Evolutionary conservation across 1,140 invertebrate genomes (phyloP).

Genomic region (Drosophila tropicalis): DNA sequence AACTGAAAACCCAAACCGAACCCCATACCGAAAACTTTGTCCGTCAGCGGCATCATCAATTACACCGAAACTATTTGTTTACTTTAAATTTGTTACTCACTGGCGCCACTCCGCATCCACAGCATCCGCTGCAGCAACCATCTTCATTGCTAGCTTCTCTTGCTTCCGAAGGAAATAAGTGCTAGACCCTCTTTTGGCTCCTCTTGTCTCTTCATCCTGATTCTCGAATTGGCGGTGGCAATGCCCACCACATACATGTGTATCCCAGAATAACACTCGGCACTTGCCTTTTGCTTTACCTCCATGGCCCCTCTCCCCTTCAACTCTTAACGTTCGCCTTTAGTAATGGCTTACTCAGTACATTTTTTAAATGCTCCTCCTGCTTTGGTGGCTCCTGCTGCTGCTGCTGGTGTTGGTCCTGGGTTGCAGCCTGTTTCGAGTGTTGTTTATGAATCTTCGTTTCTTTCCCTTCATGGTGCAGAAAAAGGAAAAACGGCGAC

Average conservation of each 20-base stretch:
- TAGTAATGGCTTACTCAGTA: conserved; percentile 30
- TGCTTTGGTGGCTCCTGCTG: neutral
- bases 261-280: conserved; percentile 17
- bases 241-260: conserved; percentile 24
- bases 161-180: too few relatives aligned
- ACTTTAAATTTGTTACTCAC: conserved; percentile 27
- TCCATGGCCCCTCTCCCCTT: neutral
- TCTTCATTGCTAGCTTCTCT: neutral
- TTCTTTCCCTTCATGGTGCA: conserved; percentile 6
- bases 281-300: conserved; percentile 15
- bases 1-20: neutral
- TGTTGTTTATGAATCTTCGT: conserved; percentile 27
- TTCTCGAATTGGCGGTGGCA: conserved; percentile 18
- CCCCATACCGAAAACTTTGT: conserved; percentile 17
- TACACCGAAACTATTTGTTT: conserved; percentile 34
- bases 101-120: conserved; percentile 7
- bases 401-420: conserved; percentile 1
- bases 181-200: too few relatives aligned
- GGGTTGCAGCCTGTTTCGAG: neutral
- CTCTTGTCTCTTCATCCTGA: too few relatives aligned
- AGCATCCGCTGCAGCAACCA: conserved; percentile 14
- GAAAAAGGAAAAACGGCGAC: conserved; percentile 1
- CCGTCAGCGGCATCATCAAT: conserved; percentile 33
- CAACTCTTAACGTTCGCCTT: neutral
- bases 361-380: conserved; percentile 20